Percentiles rank a stretch among this genome's conserved stretches.
Evolutionary conservation across 2,888 invertebrate genomes (phyloP).

Genomic region (Lymantria dispar): DNA sequence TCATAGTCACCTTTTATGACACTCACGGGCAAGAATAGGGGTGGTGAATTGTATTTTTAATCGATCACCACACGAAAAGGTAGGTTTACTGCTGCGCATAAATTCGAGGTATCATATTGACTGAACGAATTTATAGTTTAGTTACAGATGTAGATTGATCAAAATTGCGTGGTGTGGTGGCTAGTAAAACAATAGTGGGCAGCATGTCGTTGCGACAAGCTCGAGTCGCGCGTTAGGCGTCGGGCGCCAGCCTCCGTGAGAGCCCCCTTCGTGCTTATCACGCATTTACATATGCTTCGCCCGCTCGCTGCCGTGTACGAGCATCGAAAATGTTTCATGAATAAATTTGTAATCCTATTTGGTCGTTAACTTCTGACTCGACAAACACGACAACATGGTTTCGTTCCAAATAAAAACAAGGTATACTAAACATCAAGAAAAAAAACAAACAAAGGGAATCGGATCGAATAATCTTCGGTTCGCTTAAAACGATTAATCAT

Average conservation of each 20-base stretch:
- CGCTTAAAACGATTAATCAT: constrained; percentile 71
- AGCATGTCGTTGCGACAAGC: constrained; percentile 25
- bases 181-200: constrained; percentile 56
- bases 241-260: constrained; percentile 45
- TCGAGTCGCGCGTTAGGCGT: constrained; percentile 13
- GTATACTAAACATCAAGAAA: constrained; percentile 49
- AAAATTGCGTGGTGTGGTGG: constrained; percentile 36
- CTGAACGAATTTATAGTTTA: neutral
- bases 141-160: neutral
- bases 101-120: neutral
- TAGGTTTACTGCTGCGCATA: neutral
- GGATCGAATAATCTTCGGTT: constrained; percentile 66
- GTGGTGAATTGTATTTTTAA: too few relatives aligned
- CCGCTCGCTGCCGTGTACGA: constrained; percentile 66
- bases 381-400: constrained; percentile 54
- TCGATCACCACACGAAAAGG: neutral
- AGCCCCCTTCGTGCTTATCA: constrained; percentile 70
- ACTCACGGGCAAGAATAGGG: too few relatives aligned
- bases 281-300: constrained; percentile 78
- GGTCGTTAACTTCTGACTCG: constrained; percentile 67
- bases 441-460: constrained; percentile 53
- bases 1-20: too few relatives aligned
- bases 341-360: constrained; percentile 79
- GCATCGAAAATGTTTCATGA: constrained; percentile 79
- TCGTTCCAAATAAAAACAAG: constrained; percentile 53